Evolutionary conservation across 2,797 vertebrate genomes (phyloP), one percentile per base, ranked within the genome.

Genomic region (Poeciliopsis gracilis): DNA sequence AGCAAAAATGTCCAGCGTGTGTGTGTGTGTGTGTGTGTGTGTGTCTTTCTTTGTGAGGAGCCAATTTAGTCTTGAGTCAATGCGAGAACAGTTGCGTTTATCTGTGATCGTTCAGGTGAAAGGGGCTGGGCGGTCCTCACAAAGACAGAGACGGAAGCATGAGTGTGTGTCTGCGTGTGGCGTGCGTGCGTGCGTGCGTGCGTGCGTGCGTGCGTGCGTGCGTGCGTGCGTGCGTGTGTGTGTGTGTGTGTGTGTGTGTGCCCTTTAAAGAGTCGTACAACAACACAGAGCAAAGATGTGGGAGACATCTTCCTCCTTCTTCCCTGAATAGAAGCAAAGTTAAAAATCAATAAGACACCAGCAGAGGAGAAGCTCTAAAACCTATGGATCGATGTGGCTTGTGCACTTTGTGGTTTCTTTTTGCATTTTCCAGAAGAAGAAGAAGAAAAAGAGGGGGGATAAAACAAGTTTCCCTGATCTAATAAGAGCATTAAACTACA

Each of bases 341-440:
- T 79, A 75, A 89, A 89, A 91, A 93, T 93, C 90, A 86, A 93
- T 89, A 84, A 77, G 80, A 82, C 76, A 76, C 38, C 72, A 51
- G 71, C 80, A 82, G 80, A 87, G 59, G 77, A 88, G 84, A 83
- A 79, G 82, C 83, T 89, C 81, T 88, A 30, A 89, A 87, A 85
- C 79, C 83, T 41, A 81, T 78, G 63, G 77, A 89, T 91, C 61
- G 75, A 91, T 88, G 77, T 84, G 75, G 75, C 86, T 80, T 59
- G 79, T 79, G 86, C 73, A 74, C 73, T 63, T 70, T 61, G 69
- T 67, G 71, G 70, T 84, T 78, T 77, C 41, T 73, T 79, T 82
- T 78, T 81, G 67, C 20, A 69, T 69, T 83, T 89, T 77, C 74
- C 49, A 20, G 76, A 77, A 79, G 71, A 74, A 79, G 47, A 49